phyloP scores from a whole-genome alignment of 2,888 invertebrate species.

The Lobophora halterata region DNA sequence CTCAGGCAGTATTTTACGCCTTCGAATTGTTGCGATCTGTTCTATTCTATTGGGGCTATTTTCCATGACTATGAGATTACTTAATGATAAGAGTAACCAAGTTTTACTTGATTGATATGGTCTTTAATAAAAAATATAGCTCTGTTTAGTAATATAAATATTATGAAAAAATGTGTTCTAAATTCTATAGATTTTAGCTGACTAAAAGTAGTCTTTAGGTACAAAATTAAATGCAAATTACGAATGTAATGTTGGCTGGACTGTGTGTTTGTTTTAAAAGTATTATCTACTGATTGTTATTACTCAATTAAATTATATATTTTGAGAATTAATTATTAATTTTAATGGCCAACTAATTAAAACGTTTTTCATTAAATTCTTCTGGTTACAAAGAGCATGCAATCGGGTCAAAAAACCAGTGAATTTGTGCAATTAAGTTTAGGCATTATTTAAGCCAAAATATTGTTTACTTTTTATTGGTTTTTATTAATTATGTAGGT shows the following conservation, averaged over 20 bases:
- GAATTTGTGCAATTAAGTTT: too few relatives aligned
- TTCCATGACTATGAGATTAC: conserved; percentile 15
- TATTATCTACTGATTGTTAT: neutral
- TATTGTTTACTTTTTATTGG: too few relatives aligned
- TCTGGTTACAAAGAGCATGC: too few relatives aligned
- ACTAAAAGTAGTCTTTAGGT: conserved; percentile 7
- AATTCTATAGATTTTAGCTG: conserved; percentile 9
- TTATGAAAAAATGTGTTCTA: conserved; percentile 13
- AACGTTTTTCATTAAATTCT: too few relatives aligned
- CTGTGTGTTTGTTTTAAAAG: too few relatives aligned
- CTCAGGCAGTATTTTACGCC: conserved; percentile 51
- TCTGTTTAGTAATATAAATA: conserved; percentile 11
- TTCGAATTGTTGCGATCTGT: conserved; percentile 30
- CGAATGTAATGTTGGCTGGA: neutral
- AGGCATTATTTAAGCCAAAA: too few relatives aligned
- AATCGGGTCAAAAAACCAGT: too few relatives aligned
- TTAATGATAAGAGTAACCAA: too few relatives aligned
- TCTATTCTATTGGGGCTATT: conserved; percentile 30
- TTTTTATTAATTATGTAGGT: neutral
- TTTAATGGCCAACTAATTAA: too few relatives aligned
- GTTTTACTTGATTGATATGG: too few relatives aligned
- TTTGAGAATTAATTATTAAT: too few relatives aligned
- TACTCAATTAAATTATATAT: too few relatives aligned
- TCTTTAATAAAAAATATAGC: conserved; percentile 3
- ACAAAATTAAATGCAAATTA: conserved; percentile 3